A percentile compares a stretch with the other conserved stretches of the same genome.
phyloP scores from a whole-genome alignment of 2,888 invertebrate species.

The Ischnura elegans region DNA sequence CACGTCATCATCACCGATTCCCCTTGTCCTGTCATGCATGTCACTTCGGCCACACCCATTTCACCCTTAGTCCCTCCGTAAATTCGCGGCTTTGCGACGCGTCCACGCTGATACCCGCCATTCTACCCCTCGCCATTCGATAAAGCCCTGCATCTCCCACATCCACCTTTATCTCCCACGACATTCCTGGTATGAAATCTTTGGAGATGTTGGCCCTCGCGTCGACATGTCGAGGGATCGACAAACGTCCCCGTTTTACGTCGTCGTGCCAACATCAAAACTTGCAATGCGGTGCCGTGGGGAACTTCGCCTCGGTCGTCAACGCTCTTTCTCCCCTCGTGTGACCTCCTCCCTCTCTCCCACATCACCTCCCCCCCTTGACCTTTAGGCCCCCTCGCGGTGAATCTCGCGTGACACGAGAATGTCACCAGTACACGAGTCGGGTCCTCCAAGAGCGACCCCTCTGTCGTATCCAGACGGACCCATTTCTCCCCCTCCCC shows the following conservation, averaged over 20 bases:
- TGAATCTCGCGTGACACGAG: constrained; percentile 8
- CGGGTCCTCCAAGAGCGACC: background rate
- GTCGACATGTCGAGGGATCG: background rate
- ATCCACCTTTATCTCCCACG: background rate
- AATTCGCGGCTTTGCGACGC: background rate
- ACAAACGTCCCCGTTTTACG: background rate
- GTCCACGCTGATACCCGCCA: background rate
- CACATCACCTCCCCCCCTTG: background rate
- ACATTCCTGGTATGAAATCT: background rate
- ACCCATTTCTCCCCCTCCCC: background rate
- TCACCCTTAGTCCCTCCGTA: background rate
- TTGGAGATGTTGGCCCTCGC: background rate
- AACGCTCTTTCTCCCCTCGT: background rate
- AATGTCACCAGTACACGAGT: constrained; percentile 6
- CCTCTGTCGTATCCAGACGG: background rate
- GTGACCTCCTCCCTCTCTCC: background rate
- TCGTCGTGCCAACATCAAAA: background rate
- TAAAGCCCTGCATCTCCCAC: background rate
- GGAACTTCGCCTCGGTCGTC: no score
- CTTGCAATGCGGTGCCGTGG: background rate
- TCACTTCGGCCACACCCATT: background rate
- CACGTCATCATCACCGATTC: no score
- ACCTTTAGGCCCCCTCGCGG: constrained; percentile 21
- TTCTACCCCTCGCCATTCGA: background rate
- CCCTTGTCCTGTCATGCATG: background rate